phyloP scores from a whole-genome alignment of 2,113 vertebrate genomes.

The Microtus pennsylvanicus region DNA sequence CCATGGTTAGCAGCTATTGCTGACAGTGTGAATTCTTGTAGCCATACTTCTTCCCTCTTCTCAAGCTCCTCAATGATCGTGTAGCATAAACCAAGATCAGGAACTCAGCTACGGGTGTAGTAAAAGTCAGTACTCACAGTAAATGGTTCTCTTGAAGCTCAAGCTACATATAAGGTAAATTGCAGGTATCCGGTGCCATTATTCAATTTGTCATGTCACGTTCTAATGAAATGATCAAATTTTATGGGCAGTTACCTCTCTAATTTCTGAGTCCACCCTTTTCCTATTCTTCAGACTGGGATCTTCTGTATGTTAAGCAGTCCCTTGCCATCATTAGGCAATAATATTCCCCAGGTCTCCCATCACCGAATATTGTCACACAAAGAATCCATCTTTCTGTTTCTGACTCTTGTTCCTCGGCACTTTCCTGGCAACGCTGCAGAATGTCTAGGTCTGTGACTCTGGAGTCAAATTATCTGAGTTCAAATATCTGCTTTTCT shows the following conservation, averaged over 20 bases:
- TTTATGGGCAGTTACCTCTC: slow-evolving; percentile 1
- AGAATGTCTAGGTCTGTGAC: not conserved
- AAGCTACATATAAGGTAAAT: not conserved
- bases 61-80: not conserved
- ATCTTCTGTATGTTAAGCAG: not conserved
- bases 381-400: not conserved
- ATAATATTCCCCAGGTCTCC: not conserved
- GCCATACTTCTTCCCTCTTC: not conserved
- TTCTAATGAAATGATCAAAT: slow-evolving; percentile 45
- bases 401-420: not conserved
- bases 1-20: not conserved
- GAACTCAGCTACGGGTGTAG: not conserved
- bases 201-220: not conserved
- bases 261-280: slow-evolving; percentile 12
- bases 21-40: not conserved
- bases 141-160: not conserved
- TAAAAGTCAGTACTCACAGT: not conserved
- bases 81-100: not conserved
- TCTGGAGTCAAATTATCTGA: not conserved
- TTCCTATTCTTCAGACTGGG: not conserved
- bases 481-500: slow-evolving; percentile 9
- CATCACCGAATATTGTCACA: not conserved
- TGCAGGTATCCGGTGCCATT: not conserved
- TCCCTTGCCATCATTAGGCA: not conserved
- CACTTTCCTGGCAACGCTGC: not conserved